phyloP scores from a whole-genome alignment of 2,888 invertebrate species.

The Pyrrhosoma nymphula region DNA sequence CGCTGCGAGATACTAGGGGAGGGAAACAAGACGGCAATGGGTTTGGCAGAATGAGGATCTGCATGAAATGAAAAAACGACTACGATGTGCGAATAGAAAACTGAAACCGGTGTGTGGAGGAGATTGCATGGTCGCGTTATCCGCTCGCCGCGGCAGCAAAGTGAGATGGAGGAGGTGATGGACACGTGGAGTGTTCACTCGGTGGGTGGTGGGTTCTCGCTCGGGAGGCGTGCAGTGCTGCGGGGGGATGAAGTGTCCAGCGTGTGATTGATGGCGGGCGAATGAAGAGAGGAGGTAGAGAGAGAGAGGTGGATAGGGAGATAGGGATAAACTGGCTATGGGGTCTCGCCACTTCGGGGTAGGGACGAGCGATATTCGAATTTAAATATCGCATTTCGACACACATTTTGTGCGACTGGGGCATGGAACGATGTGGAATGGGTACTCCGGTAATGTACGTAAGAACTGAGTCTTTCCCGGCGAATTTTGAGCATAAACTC shows the following conservation, averaged over 20 bases:
- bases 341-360: too few species aligned
- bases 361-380: too few species aligned
- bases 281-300: neutral
- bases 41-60: too few species aligned
- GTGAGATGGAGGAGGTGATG: neutral
- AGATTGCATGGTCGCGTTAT: neutral
- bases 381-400: too few species aligned
- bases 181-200: neutral
- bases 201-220: neutral
- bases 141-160: neutral
- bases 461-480: neutral
- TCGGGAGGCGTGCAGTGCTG: neutral
- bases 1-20: too few species aligned
- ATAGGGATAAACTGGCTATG: neutral
- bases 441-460: neutral
- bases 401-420: too few species aligned
- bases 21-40: too few species aligned
- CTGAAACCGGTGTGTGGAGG: neutral
- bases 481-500: too few species aligned
- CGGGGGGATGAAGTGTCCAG: conserved; percentile 16
- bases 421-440: neutral
- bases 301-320: neutral
- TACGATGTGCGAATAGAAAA: neutral
- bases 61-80: too few species aligned
- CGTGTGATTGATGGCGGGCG: conserved; percentile 23